Conservation (phyloP, 2,113 vertebrate species). For the Chionodraco myersi region DNA sequence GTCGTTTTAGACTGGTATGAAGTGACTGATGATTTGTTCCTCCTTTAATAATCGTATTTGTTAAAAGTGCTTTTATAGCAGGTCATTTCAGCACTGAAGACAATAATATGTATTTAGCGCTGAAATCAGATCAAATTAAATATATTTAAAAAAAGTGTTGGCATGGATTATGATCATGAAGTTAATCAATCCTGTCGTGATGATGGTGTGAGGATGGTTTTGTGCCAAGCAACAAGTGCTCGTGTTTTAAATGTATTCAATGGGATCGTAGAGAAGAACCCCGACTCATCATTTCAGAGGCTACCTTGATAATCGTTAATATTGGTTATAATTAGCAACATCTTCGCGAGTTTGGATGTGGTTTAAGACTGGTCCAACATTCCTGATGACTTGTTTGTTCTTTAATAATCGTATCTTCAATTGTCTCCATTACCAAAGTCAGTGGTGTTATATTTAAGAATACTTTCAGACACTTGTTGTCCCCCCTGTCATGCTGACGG, state of each 20-base stretch:
- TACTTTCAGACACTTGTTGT: background rate
- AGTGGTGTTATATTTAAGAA: no score
- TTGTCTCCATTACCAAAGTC: background rate
- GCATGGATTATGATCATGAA: background rate
- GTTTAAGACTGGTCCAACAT: background rate
- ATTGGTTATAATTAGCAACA: background rate
- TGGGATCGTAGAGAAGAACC: background rate
- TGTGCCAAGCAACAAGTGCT: conserved; percentile 1
- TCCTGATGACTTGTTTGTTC: background rate
- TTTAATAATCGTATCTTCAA: background rate
- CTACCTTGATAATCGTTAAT: background rate
- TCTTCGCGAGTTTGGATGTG: background rate
- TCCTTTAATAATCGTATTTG: background rate
- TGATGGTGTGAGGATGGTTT: no score
- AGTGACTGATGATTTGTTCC: background rate
- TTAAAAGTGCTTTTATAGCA: background rate
- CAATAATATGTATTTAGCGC: no score
- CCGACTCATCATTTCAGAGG: background rate
- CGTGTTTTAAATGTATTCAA: background rate
- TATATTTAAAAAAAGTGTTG: background rate
- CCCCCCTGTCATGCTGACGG: no score
- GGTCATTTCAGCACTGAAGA: background rate
- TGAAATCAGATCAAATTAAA: no score
- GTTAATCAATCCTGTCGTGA: background rate
- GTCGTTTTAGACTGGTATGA: background rate